Evolutionary conservation across 2,888 invertebrate genomes (phyloP).

Genomic region (Cantharis nigra): DNA sequence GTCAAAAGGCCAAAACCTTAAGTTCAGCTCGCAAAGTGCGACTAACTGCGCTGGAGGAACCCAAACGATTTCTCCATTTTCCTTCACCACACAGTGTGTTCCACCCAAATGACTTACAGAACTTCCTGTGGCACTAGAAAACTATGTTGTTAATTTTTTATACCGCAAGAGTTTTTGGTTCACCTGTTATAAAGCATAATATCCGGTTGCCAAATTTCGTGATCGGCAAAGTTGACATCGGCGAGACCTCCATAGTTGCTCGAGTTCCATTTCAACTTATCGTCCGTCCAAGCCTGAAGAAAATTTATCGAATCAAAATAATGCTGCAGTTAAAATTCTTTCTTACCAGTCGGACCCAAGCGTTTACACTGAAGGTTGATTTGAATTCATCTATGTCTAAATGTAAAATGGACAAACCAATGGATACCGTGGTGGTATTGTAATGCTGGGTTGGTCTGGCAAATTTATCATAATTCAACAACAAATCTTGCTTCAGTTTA

Average conservation of each 20-base stretch:
- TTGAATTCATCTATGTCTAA: conserved; percentile 68
- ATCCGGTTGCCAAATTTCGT: conserved; percentile 81
- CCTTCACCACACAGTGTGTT: conserved; percentile 59
- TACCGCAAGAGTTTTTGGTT: not conserved
- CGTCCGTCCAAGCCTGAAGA: conserved; percentile 73
- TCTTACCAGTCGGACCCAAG: conserved; percentile 67
- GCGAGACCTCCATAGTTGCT: conserved; percentile 68
- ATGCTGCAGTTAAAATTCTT: conserved; percentile 4
- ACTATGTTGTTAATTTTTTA: conserved; percentile 7
- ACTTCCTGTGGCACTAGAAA: conserved; percentile 62
- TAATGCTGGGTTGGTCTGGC: conserved; percentile 60
- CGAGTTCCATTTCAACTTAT: conserved; percentile 74
- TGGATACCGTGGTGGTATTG: conserved; percentile 57
- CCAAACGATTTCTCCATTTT: conserved; percentile 65
- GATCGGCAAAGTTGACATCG: conserved; percentile 65
- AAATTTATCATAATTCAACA: conserved; percentile 63
- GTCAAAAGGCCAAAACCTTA: conserved; percentile 78
- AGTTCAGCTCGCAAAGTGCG: conserved; percentile 67
- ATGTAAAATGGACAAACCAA: conserved; percentile 66
- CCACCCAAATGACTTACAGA: conserved; percentile 65
- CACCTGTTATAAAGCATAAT: conserved; percentile 72
- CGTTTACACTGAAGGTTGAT: conserved; percentile 64
- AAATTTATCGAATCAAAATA: not conserved
- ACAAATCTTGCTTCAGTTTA: conserved; percentile 60
- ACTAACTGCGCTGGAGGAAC: conserved; percentile 71